These are phyloP conservation scores for Deroptyus accipitrinus DNA, from an alignment of 2,113 vertebrate species.

Conservation along the genomic window DNA sequence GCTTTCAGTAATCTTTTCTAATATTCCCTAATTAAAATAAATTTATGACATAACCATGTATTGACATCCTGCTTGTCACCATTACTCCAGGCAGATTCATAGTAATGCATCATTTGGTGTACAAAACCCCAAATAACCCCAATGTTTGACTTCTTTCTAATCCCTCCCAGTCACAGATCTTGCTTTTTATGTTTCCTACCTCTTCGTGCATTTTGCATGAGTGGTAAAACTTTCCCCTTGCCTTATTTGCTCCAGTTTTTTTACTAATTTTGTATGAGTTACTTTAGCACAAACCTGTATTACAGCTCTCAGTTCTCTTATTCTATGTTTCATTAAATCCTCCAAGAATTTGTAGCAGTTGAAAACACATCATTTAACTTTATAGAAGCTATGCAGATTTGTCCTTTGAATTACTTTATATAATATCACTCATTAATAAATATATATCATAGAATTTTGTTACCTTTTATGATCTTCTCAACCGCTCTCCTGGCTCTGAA, in stretches of 20 bases:
- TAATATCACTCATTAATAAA: background rate
- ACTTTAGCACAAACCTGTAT: background rate
- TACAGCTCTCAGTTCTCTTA: background rate
- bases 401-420: background rate
- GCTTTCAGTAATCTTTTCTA: background rate
- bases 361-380: background rate
- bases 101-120: background rate
- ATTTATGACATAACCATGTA: background rate
- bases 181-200: background rate
- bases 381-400: background rate
- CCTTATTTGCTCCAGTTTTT: background rate
- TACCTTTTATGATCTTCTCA: background rate
- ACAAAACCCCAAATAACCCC: background rate
- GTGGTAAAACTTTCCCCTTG: background rate
- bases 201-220: background rate
- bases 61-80: background rate
- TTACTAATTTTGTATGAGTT: background rate
- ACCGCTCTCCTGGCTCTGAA: background rate
- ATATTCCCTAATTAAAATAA: constrained; percentile 18
- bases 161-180: background rate
- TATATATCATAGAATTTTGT: background rate
- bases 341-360: background rate
- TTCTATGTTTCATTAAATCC: background rate
- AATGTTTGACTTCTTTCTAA: background rate
- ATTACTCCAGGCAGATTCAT: background rate